phyloP scores from a whole-genome alignment of 2,888 invertebrate genomes.

The Heteromyza rotundicornis region DNA sequence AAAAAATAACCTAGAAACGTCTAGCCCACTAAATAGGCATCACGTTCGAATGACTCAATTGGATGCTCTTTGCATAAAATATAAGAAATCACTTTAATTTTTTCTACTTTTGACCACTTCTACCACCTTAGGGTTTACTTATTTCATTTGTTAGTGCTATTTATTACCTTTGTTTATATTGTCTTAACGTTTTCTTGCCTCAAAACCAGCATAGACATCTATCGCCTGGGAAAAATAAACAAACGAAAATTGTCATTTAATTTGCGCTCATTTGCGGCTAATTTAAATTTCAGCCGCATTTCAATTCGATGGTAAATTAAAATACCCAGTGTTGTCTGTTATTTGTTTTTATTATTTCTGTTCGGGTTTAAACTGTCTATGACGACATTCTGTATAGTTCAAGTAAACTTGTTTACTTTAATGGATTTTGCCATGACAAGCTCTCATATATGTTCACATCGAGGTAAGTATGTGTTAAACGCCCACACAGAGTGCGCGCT shows the following conservation, averaged over 20 bases:
- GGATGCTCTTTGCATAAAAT: background rate
- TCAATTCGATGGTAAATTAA: too few species aligned
- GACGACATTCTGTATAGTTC: too few species aligned
- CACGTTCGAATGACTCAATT: background rate
- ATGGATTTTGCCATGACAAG: too few species aligned
- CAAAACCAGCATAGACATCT: background rate
- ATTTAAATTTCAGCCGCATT: background rate
- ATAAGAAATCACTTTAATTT: background rate
- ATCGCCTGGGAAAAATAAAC: conserved; percentile 21
- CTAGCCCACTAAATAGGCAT: too few species aligned
- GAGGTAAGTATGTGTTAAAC: too few species aligned
- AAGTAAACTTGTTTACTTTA: too few species aligned
- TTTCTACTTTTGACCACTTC: background rate
- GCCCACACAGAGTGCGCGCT: too few species aligned
- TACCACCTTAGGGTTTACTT: background rate
- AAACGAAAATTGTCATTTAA: conserved; percentile 5
- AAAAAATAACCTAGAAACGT: background rate
- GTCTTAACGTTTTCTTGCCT: background rate
- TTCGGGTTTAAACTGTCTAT: too few species aligned
- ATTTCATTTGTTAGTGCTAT: background rate
- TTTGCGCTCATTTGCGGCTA: background rate
- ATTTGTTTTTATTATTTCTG: too few species aligned
- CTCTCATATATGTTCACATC: too few species aligned
- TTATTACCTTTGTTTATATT: background rate
- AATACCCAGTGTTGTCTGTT: too few species aligned